Base-by-base conservation (phyloP, 2,797 vertebrate genomes). In the Tadarida brasiliensis region DNA sequence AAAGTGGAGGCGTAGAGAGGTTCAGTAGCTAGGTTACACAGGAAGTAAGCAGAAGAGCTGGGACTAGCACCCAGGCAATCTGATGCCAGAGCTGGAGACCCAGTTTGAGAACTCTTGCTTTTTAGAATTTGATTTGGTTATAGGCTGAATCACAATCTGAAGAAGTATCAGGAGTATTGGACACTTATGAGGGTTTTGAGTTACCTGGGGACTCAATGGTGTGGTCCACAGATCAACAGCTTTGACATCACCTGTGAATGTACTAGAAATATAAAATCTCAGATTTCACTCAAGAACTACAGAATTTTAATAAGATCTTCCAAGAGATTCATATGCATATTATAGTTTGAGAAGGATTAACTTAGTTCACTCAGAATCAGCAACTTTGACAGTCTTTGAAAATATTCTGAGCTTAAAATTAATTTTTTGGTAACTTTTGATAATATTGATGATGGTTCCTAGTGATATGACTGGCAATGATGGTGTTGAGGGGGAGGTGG, bases 231-330 rank as follows among this genome's bases (percentile, higher is more conserved):
- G 68, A 35, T 24, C 54, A 49, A 17, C 22, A 68, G 24, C 33
- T 87, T 82, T 70, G 83, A 49, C 5, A 63, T 84, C 22, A 71
- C 24, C 3, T 9, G 22, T 70, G 71, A 90, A 56, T n/a, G 30
- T 61, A 44, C 91, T 61, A 90, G 30, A 63, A 92, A 61, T 83
- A 47, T 12, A 87, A 68, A 93, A n/a, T 57, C 17, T 90, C 54
- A 86, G 71, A 70, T 65, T 30, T 84, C 11, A 26, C 20, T 12
- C 24, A 51, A 87, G 68, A 82, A 15, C 30, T 85, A 70, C 5
- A 54, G 77, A 77, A 54, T 90, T 73, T 96, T 74, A 93, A 47
- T 49, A 67, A 77, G 44, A 39, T 39, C 24, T 61, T 85, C 65
- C 7, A 85, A 51, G 35, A 94, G 39, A 61, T 56, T 81, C 90